Conservation (phyloP, 1,140 invertebrate genomes). For the Drosophila sturtevanti region DNA sequence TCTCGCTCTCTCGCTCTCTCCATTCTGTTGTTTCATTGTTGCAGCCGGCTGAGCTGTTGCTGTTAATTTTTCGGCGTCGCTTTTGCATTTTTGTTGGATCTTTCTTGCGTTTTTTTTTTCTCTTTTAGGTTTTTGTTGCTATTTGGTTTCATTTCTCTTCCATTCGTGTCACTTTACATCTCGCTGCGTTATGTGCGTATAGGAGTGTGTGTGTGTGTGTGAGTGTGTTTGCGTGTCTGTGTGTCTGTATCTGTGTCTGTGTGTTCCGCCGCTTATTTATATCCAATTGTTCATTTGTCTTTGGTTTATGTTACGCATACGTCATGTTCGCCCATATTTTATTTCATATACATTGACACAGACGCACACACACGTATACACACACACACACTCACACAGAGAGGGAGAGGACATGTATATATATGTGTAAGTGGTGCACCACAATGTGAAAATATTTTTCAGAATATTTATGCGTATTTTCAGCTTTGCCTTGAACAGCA, state of each 20-base stretch:
- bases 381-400: not conserved
- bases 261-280: slow-evolving; percentile 70
- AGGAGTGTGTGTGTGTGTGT: slow-evolving; percentile 27
- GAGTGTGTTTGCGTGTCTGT: too few relatives aligned
- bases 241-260: slow-evolving; percentile 27
- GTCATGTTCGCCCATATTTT: slow-evolving; percentile 78
- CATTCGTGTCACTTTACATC: slow-evolving; percentile 43
- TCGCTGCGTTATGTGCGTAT: slow-evolving; percentile 4
- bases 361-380: slow-evolving; percentile 11
- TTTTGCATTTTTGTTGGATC: slow-evolving; percentile 67
- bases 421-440: slow-evolving; percentile 41
- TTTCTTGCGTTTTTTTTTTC: not conserved
- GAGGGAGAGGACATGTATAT: not conserved
- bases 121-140: slow-evolving; percentile 28
- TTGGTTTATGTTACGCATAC: slow-evolving; percentile 81
- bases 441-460: slow-evolving; percentile 73
- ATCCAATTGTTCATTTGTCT: slow-evolving; percentile 81
- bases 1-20: not conserved
- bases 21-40: slow-evolving; percentile 57
- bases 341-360: slow-evolving; percentile 41
- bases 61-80: slow-evolving; percentile 74
- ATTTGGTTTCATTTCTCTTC: slow-evolving; percentile 46
- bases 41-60: slow-evolving; percentile 48
- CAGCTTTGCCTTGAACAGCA: slow-evolving; percentile 49
- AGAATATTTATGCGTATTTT: slow-evolving; percentile 71